These are phyloP conservation scores for Cordilura impudica DNA, from an alignment of 2,888 invertebrate species.

Conservation along the genomic window DNA sequence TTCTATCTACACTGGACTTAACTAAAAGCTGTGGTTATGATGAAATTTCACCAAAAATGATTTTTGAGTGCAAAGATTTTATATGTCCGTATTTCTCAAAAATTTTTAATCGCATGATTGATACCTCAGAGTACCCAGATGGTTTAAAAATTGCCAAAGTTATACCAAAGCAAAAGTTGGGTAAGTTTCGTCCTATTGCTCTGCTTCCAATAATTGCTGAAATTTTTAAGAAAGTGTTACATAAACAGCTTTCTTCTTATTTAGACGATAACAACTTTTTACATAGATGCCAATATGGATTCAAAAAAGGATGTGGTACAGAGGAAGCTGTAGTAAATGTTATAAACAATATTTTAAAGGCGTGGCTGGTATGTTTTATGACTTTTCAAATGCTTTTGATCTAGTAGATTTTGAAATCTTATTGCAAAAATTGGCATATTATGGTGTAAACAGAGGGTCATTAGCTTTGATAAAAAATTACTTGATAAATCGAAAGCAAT, in stretches of 20 bases:
- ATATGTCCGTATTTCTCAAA: too few relatives aligned
- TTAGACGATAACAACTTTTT: neutral
- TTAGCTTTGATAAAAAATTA: neutral
- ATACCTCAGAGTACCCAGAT: too few relatives aligned
- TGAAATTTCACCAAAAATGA: too few relatives aligned
- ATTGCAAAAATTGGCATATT: neutral
- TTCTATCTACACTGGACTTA: too few relatives aligned
- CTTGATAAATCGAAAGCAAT: neutral
- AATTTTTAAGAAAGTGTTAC: neutral
- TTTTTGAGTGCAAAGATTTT: too few relatives aligned
- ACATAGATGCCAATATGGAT: neutral
- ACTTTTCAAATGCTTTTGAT: constrained; percentile 1
- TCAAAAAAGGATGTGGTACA: too few relatives aligned
- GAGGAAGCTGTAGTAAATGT: neutral
- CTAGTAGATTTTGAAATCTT: neutral
- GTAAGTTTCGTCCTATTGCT: too few relatives aligned
- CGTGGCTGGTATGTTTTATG: neutral
- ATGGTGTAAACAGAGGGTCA: neutral
- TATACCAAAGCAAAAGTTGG: too few relatives aligned
- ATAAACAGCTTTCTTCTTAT: neutral
- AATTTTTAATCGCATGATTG: too few relatives aligned
- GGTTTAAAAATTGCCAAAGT: too few relatives aligned
- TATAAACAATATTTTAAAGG: neutral
- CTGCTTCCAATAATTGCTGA: neutral
- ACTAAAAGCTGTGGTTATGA: too few relatives aligned